Evolutionary conservation across 1,140 invertebrate genomes (phyloP).

Genomic region (Pachyrhynchus sulphureomaculatus): DNA sequence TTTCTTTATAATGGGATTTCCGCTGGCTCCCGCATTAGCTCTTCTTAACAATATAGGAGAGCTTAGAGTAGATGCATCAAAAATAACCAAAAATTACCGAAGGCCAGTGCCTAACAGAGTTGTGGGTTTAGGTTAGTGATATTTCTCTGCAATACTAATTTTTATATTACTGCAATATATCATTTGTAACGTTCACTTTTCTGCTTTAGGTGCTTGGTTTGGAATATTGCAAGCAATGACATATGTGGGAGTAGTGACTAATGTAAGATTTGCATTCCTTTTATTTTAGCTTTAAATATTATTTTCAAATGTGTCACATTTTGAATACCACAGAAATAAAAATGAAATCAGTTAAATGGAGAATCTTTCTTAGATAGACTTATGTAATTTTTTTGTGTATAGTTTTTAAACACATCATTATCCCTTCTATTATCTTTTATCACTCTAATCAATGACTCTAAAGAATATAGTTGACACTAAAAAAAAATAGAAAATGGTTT

Average conservation of each 20-base stretch:
- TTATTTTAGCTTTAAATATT: neutral
- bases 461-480: too few species aligned
- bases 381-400: too few species aligned
- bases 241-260: slow-evolving; percentile 37
- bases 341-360: too few species aligned
- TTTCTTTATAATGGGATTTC: slow-evolving; percentile 81
- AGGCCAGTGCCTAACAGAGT: slow-evolving; percentile 69
- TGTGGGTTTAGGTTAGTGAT: slow-evolving; percentile 58
- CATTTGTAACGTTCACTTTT: too few species aligned
- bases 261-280: slow-evolving; percentile 29
- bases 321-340: too few species aligned
- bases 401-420: too few species aligned
- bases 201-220: slow-evolving; percentile 66
- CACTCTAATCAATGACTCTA: too few species aligned
- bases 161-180: slow-evolving; percentile 2
- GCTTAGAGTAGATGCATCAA: slow-evolving; percentile 75
- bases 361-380: too few species aligned
- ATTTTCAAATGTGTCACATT: neutral
- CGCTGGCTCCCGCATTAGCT: slow-evolving; percentile 76
- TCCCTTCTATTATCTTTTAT: too few species aligned
- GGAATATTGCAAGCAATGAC: slow-evolving; percentile 36
- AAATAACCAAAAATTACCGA: slow-evolving; percentile 70
- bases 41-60: slow-evolving; percentile 80
- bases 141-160: neutral
- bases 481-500: too few species aligned